Evolutionary conservation across 2,113 vertebrate species (phyloP).

Genomic region (Brachyistius frenatus): DNA sequence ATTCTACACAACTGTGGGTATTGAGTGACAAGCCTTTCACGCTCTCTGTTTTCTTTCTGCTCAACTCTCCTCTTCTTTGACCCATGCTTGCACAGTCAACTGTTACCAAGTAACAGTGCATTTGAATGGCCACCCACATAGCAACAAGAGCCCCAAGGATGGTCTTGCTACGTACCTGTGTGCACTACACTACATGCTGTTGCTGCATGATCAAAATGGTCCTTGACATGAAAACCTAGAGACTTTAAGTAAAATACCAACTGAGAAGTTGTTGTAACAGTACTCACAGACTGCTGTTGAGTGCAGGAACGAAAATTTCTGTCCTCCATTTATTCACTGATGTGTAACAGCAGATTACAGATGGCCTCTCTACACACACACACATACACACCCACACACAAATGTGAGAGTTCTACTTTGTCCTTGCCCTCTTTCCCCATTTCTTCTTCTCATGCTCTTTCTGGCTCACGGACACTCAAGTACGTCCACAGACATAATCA

Average conservation of each 20-base stretch:
- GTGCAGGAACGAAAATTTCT: not conserved
- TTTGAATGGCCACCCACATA: slow-evolving; percentile 75
- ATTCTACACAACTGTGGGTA: slow-evolving; percentile 17
- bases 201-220: slow-evolving; percentile 13
- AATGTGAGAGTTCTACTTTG: not conserved
- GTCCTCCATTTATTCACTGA: slow-evolving; percentile 35
- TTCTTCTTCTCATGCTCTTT: slow-evolving; percentile 19
- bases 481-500: slow-evolving; percentile 5
- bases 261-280: not conserved
- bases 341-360: slow-evolving; percentile 43
- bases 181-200: slow-evolving; percentile 8
- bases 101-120: slow-evolving; percentile 84
- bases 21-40: slow-evolving; percentile 33
- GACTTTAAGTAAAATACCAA: not conserved
- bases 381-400: slow-evolving; percentile 13
- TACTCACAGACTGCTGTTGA: not conserved
- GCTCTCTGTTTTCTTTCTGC: slow-evolving; percentile 6
- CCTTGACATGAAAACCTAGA: slow-evolving; percentile 17
- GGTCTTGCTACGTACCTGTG: slow-evolving; percentile 49
- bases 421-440: slow-evolving; percentile 1
- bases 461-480: slow-evolving; percentile 9
- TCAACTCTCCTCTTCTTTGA: slow-evolving; percentile 58
- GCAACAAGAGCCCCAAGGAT: slow-evolving; percentile 66
- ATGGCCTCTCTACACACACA: slow-evolving; percentile 23
- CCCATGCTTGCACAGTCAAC: slow-evolving; percentile 62